A percentile compares a stretch with the other conserved stretches of the same genome.
phyloP scores from a whole-genome alignment of 2,888 invertebrate species.

The Ramazzottius varieornatus region DNA sequence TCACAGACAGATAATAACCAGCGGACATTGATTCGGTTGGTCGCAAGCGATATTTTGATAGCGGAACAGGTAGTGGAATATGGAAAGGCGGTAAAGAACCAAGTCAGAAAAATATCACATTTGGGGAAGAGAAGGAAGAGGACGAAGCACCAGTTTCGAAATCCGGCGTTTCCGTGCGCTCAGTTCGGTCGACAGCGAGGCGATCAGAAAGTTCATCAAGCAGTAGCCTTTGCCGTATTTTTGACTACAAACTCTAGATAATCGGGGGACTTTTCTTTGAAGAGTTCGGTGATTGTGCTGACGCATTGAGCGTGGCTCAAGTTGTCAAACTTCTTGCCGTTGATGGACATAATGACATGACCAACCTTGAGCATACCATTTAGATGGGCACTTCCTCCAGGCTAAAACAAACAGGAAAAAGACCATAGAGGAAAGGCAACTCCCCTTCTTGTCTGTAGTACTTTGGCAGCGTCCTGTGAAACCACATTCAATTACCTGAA shows the following conservation, averaged over 20 bases:
- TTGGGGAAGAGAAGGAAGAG: too few species aligned
- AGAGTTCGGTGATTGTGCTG: not conserved
- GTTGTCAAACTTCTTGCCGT: slow-evolving; percentile 38
- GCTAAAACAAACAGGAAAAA: slow-evolving; percentile 32
- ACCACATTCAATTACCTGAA: slow-evolving; percentile 44
- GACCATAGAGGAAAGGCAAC: not conserved
- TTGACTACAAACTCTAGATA: not conserved
- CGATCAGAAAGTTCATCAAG: not conserved
- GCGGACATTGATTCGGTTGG: too few species aligned
- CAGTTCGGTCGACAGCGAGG: too few species aligned
- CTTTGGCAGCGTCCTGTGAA: not conserved
- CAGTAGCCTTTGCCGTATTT: not conserved
- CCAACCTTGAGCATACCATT: slow-evolving; percentile 78
- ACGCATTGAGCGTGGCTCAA: not conserved
- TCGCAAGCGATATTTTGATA: too few species aligned
- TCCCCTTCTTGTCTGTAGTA: not conserved
- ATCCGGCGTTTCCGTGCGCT: too few species aligned
- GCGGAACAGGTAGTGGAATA: too few species aligned
- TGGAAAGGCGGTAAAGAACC: too few species aligned
- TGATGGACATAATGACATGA: slow-evolving; percentile 70
- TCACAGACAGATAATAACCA: too few species aligned
- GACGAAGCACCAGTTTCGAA: too few species aligned
- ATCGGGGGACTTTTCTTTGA: not conserved
- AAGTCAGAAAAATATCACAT: too few species aligned
- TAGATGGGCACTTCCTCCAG: slow-evolving; percentile 73